Percentiles rank a stretch among this genome's conserved stretches.
Conservation (phyloP, 1,140 invertebrate genomes). For the Diabrotica undecimpunctata region DNA sequence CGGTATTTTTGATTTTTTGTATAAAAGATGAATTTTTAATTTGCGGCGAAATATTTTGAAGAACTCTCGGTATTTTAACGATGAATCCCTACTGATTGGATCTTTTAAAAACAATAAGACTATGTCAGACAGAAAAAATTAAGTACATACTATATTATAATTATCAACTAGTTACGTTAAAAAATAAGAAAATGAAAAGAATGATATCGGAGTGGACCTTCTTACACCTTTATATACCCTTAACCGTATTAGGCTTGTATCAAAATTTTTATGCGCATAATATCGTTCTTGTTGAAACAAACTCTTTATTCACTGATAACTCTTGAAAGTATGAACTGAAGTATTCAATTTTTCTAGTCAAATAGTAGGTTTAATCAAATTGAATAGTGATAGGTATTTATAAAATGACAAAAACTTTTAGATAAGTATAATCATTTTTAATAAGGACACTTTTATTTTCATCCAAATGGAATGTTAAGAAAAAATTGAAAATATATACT, state of each 20-base stretch:
- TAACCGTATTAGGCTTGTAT: background rate
- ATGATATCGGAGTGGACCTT: background rate
- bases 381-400: slow-evolving; percentile 2
- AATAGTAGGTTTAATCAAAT: slow-evolving; percentile 9
- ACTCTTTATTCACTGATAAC: background rate
- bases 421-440: slow-evolving; percentile 4
- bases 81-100: too few species aligned
- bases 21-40: too few species aligned
- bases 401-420: background rate
- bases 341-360: slow-evolving; percentile 15
- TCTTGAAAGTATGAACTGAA: background rate
- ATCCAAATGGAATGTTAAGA: background rate
- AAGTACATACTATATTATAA: too few species aligned
- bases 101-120: too few species aligned
- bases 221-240: background rate
- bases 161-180: background rate
- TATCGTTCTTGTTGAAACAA: background rate
- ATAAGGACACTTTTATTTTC: slow-evolving; percentile 3
- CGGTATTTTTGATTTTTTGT: too few species aligned
- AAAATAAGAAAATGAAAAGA: background rate
- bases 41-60: too few species aligned
- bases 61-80: too few species aligned
- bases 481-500: slow-evolving; percentile 1
- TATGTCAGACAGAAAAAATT: too few species aligned
- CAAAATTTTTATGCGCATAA: background rate